Base-by-base conservation (phyloP, 2,888 invertebrate genomes). In the Troilus luridus region DNA sequence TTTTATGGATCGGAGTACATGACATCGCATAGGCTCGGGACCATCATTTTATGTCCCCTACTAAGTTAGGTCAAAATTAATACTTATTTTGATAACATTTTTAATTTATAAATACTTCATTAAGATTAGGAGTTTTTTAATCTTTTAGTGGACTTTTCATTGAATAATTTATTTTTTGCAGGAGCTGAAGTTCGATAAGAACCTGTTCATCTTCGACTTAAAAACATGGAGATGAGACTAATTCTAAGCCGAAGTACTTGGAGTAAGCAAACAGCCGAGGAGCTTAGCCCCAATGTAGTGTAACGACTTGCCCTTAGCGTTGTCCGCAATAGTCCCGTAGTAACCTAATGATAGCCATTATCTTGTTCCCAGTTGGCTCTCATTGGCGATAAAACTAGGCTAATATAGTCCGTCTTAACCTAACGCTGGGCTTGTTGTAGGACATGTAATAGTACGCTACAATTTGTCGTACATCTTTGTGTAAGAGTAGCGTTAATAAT, bases 181-280 rank as follows among this genome's bases (percentile, higher is more conserved):
- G 41, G 5, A 41, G 41, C 21, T 7, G 19, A 62, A 10, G 21
- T 62, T 24, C 3, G 64, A 64, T n/a, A 64, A n/a, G 21, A n/a
- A n/a, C 64, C 0, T 19, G 3, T 67, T 24, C 6, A 67, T 67
- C 12, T 27, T 14, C 14, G n/a, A n/a, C n/a, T n/a, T n/a, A n/a
- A n/a, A n/a, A 67, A 77, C 72, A 17, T 8, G 17, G 72, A 77
- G 27, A 77, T 77, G 72, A 77, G 72, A 77, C 41, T 77, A 62
- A 60, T 60, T 60, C 14, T 60, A 72, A 27, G 72, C 8, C 72
- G 9, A 41, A 41, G 17, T 21, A 77, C 17, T 19, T 41, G 72
- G 9, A 27, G 17, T 19, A 17, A 17, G 72, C 19, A 41, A 77
- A 77, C 72, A 41, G 72, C 41, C 7, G 11, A 77, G 72, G 27